These are phyloP conservation scores for Catharus minimus DNA, from an alignment of 2,113 vertebrate genomes.

Conservation along the genomic window DNA sequence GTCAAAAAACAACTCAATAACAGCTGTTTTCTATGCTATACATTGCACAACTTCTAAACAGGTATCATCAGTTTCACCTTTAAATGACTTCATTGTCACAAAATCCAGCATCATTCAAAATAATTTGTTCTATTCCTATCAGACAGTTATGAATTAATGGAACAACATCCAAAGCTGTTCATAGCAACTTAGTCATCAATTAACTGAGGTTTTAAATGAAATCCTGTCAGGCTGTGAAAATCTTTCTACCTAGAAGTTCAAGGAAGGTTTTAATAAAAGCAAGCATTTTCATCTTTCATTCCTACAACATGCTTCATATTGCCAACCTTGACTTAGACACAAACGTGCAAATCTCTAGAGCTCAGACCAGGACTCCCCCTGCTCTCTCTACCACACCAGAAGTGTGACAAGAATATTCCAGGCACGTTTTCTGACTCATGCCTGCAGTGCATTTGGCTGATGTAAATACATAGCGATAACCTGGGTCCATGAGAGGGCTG, in stretches of 20 bases:
- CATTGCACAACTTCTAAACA: background rate
- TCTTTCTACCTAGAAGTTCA: background rate
- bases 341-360: background rate
- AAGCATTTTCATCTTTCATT: background rate
- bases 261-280: background rate
- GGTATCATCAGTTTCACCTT: background rate
- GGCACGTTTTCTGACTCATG: background rate
- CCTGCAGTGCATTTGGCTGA: background rate
- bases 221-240: background rate
- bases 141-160: background rate
- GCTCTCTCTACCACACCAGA: background rate
- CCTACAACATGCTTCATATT: background rate
- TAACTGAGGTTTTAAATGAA: background rate
- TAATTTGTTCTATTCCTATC: background rate
- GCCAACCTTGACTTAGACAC: background rate
- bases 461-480: background rate
- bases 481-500: background rate
- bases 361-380: background rate
- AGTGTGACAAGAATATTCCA: background rate
- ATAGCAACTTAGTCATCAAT: background rate
- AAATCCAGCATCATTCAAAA: background rate
- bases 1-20: background rate
- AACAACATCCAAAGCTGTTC: background rate
- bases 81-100: background rate
- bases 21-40: fast-evolving